Conservation (phyloP, 2,888 invertebrate species). For the Brachycybe producta region DNA sequence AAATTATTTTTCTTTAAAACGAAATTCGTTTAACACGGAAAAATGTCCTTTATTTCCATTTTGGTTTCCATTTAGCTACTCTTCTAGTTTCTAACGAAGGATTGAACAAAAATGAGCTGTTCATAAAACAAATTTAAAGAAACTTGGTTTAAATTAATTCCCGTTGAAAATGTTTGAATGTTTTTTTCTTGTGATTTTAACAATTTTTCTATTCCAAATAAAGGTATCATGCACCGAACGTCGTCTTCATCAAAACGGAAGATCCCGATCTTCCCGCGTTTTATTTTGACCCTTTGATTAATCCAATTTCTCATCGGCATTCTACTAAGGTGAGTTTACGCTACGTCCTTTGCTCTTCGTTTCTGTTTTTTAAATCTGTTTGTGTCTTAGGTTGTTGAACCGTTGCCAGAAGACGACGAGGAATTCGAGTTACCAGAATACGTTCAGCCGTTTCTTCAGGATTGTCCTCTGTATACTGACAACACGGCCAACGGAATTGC, state of each 20-base stretch:
- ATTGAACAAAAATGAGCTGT: too few species aligned
- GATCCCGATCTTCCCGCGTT: slow-evolving; percentile 99
- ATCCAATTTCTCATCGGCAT: slow-evolving; percentile 93
- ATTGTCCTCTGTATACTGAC: slow-evolving; percentile 91
- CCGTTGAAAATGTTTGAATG: too few species aligned
- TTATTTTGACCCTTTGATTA: slow-evolving; percentile 98
- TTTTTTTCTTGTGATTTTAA: too few species aligned
- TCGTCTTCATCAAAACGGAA: slow-evolving; percentile 98
- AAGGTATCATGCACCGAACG: slow-evolving; percentile 99
- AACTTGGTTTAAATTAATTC: too few species aligned
- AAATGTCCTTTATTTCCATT: too few species aligned
- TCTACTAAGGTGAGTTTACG: slow-evolving; percentile 36
- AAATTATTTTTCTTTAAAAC: too few species aligned
- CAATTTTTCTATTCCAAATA: slow-evolving; percentile 24
- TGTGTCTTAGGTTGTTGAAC: slow-evolving; percentile 51
- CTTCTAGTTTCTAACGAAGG: too few species aligned
- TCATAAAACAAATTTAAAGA: too few species aligned
- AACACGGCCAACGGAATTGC: slow-evolving; percentile 98
- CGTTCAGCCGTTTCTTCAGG: slow-evolving; percentile 83
- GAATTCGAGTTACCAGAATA: slow-evolving; percentile 84
- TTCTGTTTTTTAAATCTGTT: background rate
- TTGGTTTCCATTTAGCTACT: too few species aligned
- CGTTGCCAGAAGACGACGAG: slow-evolving; percentile 81
- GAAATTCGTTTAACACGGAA: too few species aligned
- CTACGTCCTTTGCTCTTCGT: slow-evolving; percentile 6